phyloP scores from a whole-genome alignment of 1,140 invertebrate species.

The Muscidifurax raptorellus region DNA sequence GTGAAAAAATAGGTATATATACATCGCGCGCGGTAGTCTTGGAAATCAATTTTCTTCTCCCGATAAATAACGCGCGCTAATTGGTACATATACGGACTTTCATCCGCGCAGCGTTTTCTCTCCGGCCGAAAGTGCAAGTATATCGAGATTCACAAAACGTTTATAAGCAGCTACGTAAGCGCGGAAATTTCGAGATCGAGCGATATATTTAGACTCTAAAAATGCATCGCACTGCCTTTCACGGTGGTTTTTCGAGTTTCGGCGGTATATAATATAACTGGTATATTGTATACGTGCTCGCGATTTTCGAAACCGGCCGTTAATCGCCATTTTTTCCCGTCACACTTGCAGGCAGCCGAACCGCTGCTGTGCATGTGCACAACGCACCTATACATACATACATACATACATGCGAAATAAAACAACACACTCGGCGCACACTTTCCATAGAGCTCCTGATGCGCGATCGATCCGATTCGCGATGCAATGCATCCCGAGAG shows the following conservation, averaged over 20 bases:
- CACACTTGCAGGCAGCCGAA: not conserved
- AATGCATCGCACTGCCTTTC: not conserved
- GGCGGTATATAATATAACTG: not conserved
- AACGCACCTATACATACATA: no score
- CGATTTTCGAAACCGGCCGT: not conserved
- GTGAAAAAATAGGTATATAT: not conserved
- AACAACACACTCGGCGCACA: not conserved
- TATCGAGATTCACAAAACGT: no score
- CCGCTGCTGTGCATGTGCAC: not conserved
- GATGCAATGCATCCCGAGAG: not conserved
- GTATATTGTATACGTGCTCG: not conserved
- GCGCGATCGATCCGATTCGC: not conserved
- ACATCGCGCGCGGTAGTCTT: not conserved
- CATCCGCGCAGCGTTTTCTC: slow-evolving; percentile 25
- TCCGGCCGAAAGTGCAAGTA: not conserved
- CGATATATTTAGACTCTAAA: not conserved
- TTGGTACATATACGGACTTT: not conserved
- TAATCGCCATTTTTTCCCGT: not conserved
- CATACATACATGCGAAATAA: not conserved
- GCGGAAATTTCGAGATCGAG: not conserved
- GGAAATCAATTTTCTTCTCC: slow-evolving; percentile 19
- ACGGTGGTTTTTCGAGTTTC: not conserved
- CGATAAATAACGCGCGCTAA: not conserved
- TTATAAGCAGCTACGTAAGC: no score
- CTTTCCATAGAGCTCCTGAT: not conserved